Evolutionary conservation across 2,888 invertebrate species (phyloP), one percentile per base, ranked within the genome.

Genomic region (Tuberolachnus salignus): DNA sequence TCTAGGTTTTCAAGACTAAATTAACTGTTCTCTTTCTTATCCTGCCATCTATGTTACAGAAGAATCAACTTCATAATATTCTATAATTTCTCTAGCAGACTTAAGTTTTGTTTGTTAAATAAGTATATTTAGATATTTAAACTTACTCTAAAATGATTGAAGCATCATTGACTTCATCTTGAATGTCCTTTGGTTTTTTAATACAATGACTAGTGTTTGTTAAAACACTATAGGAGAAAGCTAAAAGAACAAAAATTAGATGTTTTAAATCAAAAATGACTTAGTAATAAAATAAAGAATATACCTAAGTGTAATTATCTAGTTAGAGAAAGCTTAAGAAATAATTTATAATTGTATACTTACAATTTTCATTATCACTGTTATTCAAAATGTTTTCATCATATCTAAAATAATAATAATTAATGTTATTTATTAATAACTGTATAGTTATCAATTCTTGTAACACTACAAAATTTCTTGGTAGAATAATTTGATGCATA

Each of bases 181-280:
- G 46, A 69, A 67, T 42, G 69, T 55, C 49, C 4, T 51, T 34
- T 4, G 51, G 11, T 55, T 67, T 42, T 26, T 55, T n/a, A 14
- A 72, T 16, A 57, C 21, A 26, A 9, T 72, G 59, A 26, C 8
- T 26, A 19, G 14, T 44, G 64, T 55, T 66, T 66, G 23, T 16
- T 4, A 14, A 16, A 46, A 57, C 14, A 46, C 34, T 46, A 75
- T 0, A 19, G 23, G 74, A 23, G 1, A 49, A 19, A 26, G 49
- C 75, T 75, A n/a, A 59, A 72, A n/a, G n/a, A n/a, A n/a, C n/a
- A n/a, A n/a, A n/a, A 75, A 46, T 23, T n/a, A 61, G 49, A 57
- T 44, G 3, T 19, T 19, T 42, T 19, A n/a, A 26, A 59, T 64
- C 26, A 61, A n/a, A n/a, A n/a, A n/a, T 61, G 16, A 59, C 3